Percentiles rank a stretch among this genome's conserved stretches.
Evolutionary conservation across 2,797 vertebrate species (phyloP).

Genomic region (Morus bassanus): DNA sequence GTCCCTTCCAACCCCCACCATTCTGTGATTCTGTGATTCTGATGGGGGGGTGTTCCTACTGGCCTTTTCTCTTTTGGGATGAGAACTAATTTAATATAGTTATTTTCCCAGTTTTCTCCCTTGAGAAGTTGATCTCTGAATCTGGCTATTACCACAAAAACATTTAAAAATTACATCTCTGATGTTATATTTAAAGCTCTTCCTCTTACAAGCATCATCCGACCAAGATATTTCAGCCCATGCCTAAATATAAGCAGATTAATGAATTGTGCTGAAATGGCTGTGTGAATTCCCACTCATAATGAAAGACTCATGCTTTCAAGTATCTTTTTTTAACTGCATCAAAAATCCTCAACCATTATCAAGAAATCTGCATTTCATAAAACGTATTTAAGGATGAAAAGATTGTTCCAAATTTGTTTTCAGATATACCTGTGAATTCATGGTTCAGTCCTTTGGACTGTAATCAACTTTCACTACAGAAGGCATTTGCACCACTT

Average conservation of each 20-base stretch:
- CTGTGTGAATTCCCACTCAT: neutral
- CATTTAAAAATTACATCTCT: neutral
- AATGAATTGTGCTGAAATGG: neutral
- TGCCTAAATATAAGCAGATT: neutral
- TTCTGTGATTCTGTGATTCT: no score
- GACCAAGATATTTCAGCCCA: neutral
- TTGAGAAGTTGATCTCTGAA: neutral
- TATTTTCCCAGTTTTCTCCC: neutral
- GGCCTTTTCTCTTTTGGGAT: neutral
- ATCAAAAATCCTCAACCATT: neutral
- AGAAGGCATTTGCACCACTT: neutral
- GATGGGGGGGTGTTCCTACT: neutral
- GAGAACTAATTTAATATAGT: neutral
- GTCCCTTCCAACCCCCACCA: no score
- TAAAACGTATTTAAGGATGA: neutral
- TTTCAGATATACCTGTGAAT: neutral
- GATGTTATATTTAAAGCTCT: neutral
- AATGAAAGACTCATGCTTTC: neutral
- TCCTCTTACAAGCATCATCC: neutral
- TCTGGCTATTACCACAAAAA: neutral
- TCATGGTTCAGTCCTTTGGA: neutral
- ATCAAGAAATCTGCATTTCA: neutral
- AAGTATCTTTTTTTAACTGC: neutral
- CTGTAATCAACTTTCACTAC: neutral
- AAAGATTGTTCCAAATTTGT: neutral